phyloP scores from a whole-genome alignment of 2,888 invertebrate species.

The Luperina nickerlii region DNA sequence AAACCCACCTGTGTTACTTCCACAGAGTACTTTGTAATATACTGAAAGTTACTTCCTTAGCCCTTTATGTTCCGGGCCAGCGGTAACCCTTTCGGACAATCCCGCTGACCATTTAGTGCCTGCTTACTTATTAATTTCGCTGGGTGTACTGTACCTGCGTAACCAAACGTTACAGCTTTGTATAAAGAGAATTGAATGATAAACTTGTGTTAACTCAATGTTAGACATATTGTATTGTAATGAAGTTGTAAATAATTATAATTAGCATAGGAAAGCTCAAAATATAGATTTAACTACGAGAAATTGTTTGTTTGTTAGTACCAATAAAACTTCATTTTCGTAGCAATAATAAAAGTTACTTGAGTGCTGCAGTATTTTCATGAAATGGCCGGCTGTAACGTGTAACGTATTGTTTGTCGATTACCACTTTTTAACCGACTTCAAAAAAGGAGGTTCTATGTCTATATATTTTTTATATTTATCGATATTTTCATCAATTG shows the following conservation, averaged over 20 bases:
- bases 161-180: neutral
- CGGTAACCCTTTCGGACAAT: too few species aligned
- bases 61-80: too few species aligned
- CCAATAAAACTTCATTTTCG: constrained; percentile 14
- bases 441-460: neutral
- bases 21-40: too few species aligned
- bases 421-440: neutral
- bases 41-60: too few species aligned
- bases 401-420: neutral
- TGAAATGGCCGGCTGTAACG: neutral
- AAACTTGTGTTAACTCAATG: constrained; percentile 34
- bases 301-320: constrained; percentile 39
- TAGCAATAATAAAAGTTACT: constrained; percentile 5
- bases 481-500: neutral
- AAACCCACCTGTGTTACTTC: too few species aligned
- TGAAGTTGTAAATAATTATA: constrained; percentile 43
- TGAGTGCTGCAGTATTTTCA: neutral
- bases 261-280: constrained; percentile 51
- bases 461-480: neutral
- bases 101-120: neutral
- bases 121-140: neutral
- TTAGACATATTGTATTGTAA: constrained; percentile 28
- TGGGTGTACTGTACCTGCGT: neutral
- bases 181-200: constrained; percentile 1
- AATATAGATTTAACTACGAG: constrained; percentile 31